Percentiles rank a stretch among this genome's conserved stretches.
phyloP scores from a whole-genome alignment of 2,113 vertebrate genomes.

The Ascaphus truei region DNA sequence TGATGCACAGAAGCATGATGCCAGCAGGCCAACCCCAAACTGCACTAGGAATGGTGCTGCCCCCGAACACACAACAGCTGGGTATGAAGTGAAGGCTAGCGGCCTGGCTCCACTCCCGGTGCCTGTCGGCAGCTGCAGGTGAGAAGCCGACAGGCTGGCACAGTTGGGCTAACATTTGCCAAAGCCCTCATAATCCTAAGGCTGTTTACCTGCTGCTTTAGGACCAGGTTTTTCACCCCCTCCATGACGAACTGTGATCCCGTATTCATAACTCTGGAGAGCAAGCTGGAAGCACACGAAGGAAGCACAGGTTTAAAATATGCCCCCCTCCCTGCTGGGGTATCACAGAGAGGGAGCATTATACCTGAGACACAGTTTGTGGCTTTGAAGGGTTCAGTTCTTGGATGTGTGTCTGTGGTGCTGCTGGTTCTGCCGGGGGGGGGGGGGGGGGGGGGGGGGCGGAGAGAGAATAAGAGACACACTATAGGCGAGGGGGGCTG shows the following conservation, averaged over 20 bases:
- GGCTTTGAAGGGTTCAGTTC: neutral
- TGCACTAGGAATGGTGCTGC: too few species aligned
- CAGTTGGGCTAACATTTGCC: neutral
- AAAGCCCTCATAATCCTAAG: neutral
- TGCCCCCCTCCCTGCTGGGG: neutral
- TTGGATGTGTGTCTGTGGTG: neutral
- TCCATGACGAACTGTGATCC: constrained; percentile 98
- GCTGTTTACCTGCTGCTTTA: constrained; percentile 89
- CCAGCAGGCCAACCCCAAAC: too few species aligned
- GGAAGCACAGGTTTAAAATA: constrained; percentile 10
- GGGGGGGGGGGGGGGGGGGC: neutral
- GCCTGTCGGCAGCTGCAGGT: neutral
- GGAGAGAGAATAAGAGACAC: too few species aligned
- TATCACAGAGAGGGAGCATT: neutral
- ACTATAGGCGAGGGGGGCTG: neutral
- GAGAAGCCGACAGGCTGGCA: neutral
- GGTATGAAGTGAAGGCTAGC: too few species aligned
- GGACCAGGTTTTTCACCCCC: constrained; percentile 95
- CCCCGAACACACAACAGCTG: too few species aligned
- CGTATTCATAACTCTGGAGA: constrained; percentile 96
- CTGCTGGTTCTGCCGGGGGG: neutral
- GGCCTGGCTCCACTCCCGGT: neutral
- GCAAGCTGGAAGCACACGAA: constrained; percentile 65
- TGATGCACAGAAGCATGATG: too few species aligned
- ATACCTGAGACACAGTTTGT: neutral